Conservation (phyloP, 2,888 invertebrate species). For the Hartigia nigra region DNA sequence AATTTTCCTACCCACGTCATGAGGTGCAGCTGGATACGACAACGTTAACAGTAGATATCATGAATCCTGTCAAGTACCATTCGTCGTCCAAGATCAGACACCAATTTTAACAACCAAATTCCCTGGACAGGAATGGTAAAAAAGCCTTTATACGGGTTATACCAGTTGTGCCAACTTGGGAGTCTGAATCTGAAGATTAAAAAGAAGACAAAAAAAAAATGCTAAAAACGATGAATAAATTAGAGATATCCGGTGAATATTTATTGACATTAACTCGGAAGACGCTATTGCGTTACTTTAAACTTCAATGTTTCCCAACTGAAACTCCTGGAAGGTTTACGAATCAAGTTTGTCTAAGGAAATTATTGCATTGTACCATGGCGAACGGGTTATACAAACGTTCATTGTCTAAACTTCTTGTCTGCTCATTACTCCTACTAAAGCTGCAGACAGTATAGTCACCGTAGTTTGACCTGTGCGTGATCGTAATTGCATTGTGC, state of each 20-base stretch:
- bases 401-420: conserved; percentile 37
- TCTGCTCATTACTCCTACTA: conserved; percentile 40
- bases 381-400: conserved; percentile 33
- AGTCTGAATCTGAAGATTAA: neutral
- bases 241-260: neutral
- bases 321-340: neutral
- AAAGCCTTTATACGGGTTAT: neutral
- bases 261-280: neutral
- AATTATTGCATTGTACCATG: conserved; percentile 39
- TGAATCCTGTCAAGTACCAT: neutral
- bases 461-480: conserved; percentile 23
- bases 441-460: conserved; percentile 12
- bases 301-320: neutral
- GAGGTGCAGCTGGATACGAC: neutral
- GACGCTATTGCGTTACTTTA: neutral
- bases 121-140: neutral
- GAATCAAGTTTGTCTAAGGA: conserved; percentile 28
- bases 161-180: neutral
- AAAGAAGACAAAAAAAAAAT: too few species aligned
- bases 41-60: neutral
- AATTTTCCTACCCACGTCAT: conserved; percentile 23
- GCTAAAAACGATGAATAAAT: neutral
- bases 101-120: neutral
- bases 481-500: conserved; percentile 26
- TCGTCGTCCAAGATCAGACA: neutral